phyloP scores from a whole-genome alignment of 2,113 vertebrate genomes.

The Polyodon spathula region DNA sequence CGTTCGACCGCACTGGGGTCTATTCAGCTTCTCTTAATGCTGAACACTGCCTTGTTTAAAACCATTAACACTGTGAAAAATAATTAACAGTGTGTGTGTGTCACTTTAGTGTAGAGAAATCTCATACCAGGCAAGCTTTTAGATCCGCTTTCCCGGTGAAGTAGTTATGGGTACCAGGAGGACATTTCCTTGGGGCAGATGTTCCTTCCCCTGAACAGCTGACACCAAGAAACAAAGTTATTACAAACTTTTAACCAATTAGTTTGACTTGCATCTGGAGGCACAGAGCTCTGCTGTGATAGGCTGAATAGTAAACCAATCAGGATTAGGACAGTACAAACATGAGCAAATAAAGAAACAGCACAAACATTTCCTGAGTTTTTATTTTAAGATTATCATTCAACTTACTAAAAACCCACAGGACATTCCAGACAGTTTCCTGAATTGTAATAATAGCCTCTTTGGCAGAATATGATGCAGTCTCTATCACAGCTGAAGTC shows the following conservation, averaged over 20 bases:
- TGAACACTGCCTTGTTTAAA: neutral
- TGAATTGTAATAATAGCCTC: constrained; percentile 50
- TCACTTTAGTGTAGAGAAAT: no score
- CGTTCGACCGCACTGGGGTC: no score
- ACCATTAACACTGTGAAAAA: neutral
- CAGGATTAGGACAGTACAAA: no score
- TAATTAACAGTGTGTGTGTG: no score
- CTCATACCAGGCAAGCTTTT: constrained; percentile 61
- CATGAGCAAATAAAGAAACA: no score
- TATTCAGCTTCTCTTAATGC: no score
- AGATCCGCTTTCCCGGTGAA: constrained; percentile 43
- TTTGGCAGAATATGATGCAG: constrained; percentile 44
- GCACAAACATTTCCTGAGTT: no score
- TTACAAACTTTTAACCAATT: no score
- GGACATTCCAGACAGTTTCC: constrained; percentile 66
- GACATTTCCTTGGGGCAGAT: constrained; percentile 54
- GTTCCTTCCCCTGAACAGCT: constrained; percentile 57
- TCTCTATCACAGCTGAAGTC: constrained; percentile 23
- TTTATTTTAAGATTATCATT: neutral
- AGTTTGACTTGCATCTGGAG: no score
- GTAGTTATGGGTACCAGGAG: constrained; percentile 51
- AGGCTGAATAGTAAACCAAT: no score
- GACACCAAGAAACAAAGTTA: constrained; percentile 5
- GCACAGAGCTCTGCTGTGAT: no score
- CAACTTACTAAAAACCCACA: constrained; percentile 68